Base-by-base conservation (phyloP, 2,888 invertebrate genomes). In the Pseudococcus jackbeardsleyi region DNA sequence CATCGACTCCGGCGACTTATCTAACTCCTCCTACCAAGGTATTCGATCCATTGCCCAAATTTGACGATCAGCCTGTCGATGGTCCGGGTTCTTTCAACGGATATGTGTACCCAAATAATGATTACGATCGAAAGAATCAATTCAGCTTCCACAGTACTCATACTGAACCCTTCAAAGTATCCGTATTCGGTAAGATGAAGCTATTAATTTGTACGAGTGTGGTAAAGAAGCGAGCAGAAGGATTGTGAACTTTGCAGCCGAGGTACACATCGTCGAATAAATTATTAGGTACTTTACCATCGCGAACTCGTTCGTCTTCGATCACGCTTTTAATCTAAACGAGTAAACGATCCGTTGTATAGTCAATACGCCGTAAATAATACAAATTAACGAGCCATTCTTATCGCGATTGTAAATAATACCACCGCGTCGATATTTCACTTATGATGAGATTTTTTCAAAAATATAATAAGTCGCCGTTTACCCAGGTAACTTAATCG, bases 311-410 rank as follows among this genome's bases (percentile, higher is more conserved):
- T 39, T 39, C 42, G 42, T 59, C 42, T 39, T 42, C 19, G 79
- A 79, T 79, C 79, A 79, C 79, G 79, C 42, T 79, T 79, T 79
- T 79, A 79, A 79, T 79, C 42, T 79, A 79, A 79, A 79, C 26
- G 39, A 42, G 79, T 79, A 42, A 79, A 79, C 42, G 42, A 79
- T n/a, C 42, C 42, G 17, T 79, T 59, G 59, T 59, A 9, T 59
- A 59, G n/a, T 42, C 42, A 42, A 79, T 79, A 42, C 42, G 79
- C 42, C 42, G 79, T 79, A 79, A 79, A 79, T 79, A 79, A 79
- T 79, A 79, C 42, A 79, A 79, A 79, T 79, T 79, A 79, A 42
- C 79, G 42, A 79, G 42, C 79, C 19, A 79, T 42, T 42, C 42
- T 79, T 42, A 39, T 79, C 79, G 15, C 42, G 79, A 42, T 79